Percentiles rank a stretch among this genome's conserved stretches.
Evolutionary conservation across 2,113 vertebrate genomes (phyloP).

Genomic region (Acrocephalus kingi): DNA sequence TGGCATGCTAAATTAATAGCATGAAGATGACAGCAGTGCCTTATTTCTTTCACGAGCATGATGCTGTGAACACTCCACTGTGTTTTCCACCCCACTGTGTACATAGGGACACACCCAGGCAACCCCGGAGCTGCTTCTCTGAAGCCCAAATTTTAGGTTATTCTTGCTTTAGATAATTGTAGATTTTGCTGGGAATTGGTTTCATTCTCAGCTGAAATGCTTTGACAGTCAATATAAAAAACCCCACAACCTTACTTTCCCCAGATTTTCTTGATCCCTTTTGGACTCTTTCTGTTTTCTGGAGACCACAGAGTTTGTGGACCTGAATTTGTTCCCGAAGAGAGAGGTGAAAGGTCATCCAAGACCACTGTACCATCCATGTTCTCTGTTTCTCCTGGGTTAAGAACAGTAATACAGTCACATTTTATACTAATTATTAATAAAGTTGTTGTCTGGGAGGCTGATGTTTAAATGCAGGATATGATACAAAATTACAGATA

Average conservation of each 20-base stretch:
- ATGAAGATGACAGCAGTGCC: neutral
- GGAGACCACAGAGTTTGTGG: slow-evolving; percentile 84
- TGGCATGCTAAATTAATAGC: neutral
- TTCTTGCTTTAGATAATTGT: neutral
- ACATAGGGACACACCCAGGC: accelerated
- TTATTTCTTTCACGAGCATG: neutral
- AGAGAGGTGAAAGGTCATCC: slow-evolving; percentile 79
- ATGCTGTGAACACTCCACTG: neutral
- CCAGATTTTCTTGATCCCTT: slow-evolving; percentile 95
- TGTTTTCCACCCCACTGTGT: neutral
- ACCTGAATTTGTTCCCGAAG: slow-evolving; percentile 78
- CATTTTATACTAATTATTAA: neutral
- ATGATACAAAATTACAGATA: neutral
- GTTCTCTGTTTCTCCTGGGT: slow-evolving; percentile 82
- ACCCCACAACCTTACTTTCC: slow-evolving; percentile 86
- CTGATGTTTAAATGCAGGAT: neutral
- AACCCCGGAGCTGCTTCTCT: neutral
- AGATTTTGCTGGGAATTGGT: neutral
- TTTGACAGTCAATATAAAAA: neutral
- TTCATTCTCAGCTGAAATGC: neutral
- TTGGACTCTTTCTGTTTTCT: slow-evolving; percentile 89
- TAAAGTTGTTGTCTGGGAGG: neutral
- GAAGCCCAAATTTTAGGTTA: neutral
- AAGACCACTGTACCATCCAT: slow-evolving; percentile 68
- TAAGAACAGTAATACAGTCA: neutral